phyloP scores from a whole-genome alignment of 1,140 invertebrate genomes.

The Ceratina japonica region DNA sequence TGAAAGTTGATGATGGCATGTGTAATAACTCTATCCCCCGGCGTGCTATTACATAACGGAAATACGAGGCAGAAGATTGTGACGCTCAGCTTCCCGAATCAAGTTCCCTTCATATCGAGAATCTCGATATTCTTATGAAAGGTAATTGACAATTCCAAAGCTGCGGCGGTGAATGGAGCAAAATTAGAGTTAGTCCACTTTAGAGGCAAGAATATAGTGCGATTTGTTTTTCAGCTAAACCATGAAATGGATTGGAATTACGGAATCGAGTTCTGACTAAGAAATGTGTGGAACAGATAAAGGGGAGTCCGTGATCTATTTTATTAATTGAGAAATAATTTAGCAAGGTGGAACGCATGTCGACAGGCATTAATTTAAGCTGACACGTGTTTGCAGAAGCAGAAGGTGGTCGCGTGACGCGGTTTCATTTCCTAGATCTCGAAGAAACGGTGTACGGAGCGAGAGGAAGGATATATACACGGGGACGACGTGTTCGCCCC shows the following conservation, averaged over 20 bases:
- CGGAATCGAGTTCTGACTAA: too few relatives aligned
- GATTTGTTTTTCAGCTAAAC: too few relatives aligned
- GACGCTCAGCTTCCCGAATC: too few relatives aligned
- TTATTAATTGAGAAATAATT: neutral
- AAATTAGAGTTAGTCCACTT: too few relatives aligned
- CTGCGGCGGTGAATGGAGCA: too few relatives aligned
- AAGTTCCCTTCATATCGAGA: too few relatives aligned
- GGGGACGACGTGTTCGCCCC: neutral
- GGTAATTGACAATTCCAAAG: too few relatives aligned
- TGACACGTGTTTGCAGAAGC: neutral
- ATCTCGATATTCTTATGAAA: too few relatives aligned
- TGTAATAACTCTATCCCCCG: neutral
- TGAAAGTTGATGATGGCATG: conserved; percentile 32
- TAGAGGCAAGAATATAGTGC: too few relatives aligned
- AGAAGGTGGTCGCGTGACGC: conserved; percentile 4
- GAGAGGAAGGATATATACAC: neutral
- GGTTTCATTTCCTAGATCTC: conserved; percentile 24
- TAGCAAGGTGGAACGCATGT: neutral
- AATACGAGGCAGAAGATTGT: neutral
- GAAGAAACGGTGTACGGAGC: neutral
- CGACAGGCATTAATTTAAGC: too few relatives aligned
- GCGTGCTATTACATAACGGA: neutral
- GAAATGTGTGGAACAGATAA: too few relatives aligned
- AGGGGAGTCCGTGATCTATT: neutral
- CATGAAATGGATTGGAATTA: too few relatives aligned